phyloP scores from a whole-genome alignment of 2,113 vertebrate species.

The Otis tarda region DNA sequence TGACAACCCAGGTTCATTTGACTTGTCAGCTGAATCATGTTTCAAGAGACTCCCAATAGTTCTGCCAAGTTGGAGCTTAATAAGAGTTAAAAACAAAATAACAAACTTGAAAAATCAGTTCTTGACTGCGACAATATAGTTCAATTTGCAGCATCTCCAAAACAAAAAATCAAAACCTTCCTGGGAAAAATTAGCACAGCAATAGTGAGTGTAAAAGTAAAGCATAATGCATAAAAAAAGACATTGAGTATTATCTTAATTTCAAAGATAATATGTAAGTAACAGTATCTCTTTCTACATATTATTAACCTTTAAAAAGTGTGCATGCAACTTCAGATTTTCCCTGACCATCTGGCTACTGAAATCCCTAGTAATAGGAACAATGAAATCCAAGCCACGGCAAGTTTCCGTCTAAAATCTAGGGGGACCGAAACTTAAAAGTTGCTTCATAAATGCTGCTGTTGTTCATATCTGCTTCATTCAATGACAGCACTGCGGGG shows the following conservation, averaged over 20 bases:
- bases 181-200: slow-evolving; percentile 33
- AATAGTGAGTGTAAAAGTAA: neutral
- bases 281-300: slow-evolving; percentile 11
- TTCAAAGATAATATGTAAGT: slow-evolving; percentile 12
- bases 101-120: neutral
- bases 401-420: slow-evolving; percentile 39
- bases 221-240: neutral
- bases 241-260: slow-evolving; percentile 24
- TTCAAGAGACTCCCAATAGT: neutral
- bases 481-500: neutral
- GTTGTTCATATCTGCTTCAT: neutral
- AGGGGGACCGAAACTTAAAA: slow-evolving; percentile 25
- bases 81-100: neutral
- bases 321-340: slow-evolving; percentile 5
- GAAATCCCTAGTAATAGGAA: slow-evolving; percentile 1
- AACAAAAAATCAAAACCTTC: slow-evolving; percentile 44
- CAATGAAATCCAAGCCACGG: neutral
- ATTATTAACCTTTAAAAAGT: slow-evolving; percentile 30
- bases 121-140: neutral
- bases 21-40: neutral
- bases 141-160: slow-evolving; percentile 24
- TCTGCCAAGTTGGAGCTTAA: neutral
- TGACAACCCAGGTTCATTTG: neutral
- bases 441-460: neutral
- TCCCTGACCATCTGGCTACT: slow-evolving; percentile 32